Base-by-base conservation (phyloP, 2,797 vertebrate genomes). In the Loriculus beryllinus region DNA sequence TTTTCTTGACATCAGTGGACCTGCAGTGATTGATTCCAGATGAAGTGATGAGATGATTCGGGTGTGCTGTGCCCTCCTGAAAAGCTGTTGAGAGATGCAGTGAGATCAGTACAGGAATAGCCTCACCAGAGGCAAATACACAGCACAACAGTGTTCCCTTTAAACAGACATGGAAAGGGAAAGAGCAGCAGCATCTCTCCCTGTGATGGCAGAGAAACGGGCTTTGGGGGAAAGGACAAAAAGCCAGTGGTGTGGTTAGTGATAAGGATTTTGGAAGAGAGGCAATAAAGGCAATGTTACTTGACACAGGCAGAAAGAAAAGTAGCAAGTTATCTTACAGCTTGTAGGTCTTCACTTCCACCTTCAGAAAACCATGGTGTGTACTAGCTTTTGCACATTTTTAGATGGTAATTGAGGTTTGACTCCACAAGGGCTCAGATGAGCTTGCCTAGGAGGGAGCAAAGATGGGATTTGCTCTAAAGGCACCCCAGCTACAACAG, bases 21-120 rank as follows among this genome's bases (percentile, higher is more conserved):
- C 88, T 84, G 7, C 33, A 25, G 37, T 92, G 95, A 96, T 96
- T 96, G 81, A 95, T 93, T 96, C 95, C 94, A 96, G 95, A 95
- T 93, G 96, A 95, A 90, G 88, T 33, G 19, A 92, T 80, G 94
- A 95, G 93, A 84, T 77, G 83, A 80, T 80, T 70, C 1, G 48
- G 51, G 67, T 51, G 48, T 54, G 59, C 74, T 90, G 29, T 92
- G 92, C 70, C 81, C 56, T 88, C 48, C 86, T 62, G 56, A 95
- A 92, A 96, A 89, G 48, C 81, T 95, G 94, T 56, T 94, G 96
- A 96, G 95, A 95, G 91, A 93, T 31, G 54, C 63, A 83, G 54
- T 6, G 63, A 91, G 77, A 90, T 76, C 80, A 64, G 56, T 26
- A 22, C 2, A 0, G 21, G 74, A 21, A 39, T 57, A 79, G 42